Base-by-base conservation (phyloP, 1,140 invertebrate genomes). In the Oscheius sp. region DNA sequence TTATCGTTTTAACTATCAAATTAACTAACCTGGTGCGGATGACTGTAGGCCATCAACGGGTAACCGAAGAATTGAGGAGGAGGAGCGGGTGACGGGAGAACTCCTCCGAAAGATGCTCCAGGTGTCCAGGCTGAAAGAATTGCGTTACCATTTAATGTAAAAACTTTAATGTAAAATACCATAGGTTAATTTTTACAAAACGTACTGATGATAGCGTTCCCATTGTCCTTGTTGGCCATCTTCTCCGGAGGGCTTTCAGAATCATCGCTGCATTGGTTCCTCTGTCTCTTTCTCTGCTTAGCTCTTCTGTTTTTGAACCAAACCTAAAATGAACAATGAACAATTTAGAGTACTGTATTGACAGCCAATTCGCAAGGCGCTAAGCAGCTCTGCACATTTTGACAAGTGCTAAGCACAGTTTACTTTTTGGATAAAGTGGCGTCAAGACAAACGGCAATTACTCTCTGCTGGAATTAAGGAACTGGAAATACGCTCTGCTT, bases 71-170 rank as follows among this genome's bases (percentile, higher is more conserved):
- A n/a, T n/a, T n/a, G n/a, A n/a, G n/a, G n/a, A n/a, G n/a, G n/a
- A n/a, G n/a, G n/a, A n/a, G n/a, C n/a, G n/a, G n/a, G 38, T 42
- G 7, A 23, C 7, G 49, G 49, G 28, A 55, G 15, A 7, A 55
- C 23, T 23, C 49, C 49, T 23, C 49, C 59, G 26, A 63, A 63
- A 3, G 59, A 4, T 26, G n/a, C 26, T 10, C 59, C 59, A 13
- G 28, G 59, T 29, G 59, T 63, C 59, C 59, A 63, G 4, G 59
- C 59, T 63, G 29, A 32, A 63, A 63, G n/a, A n/a, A n/a, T n/a
- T n/a, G n/a, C n/a, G 4, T 34, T 63, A 4, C 15, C 18, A 63
- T 34, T 63, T 10, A 18, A 3, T 63, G 13, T 26, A 13, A 10
- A 63, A 31, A 32, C 18, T 32, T 3, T 31, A 32, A 13, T 32